Conservation (phyloP, 2,797 vertebrate species). For the Coilia nasus region DNA sequence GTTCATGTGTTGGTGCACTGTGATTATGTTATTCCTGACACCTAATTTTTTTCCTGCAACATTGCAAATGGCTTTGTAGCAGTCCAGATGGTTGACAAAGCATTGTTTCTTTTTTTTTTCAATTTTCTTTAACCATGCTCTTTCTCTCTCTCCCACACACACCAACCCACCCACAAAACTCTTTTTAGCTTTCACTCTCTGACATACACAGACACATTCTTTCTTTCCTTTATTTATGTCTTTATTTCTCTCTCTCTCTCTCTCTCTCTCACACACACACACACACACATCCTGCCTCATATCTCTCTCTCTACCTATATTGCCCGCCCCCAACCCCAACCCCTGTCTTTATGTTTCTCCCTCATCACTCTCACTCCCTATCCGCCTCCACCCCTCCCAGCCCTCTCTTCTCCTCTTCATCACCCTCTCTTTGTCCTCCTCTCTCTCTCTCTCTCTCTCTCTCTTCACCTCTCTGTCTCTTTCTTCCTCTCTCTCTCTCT, state of each 20-base stretch:
- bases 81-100: not conserved
- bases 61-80: not conserved
- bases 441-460: no score
- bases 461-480: not conserved
- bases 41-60: not conserved
- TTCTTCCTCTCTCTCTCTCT: not conserved
- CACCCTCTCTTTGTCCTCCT: not conserved
- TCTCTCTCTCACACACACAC: conserved; percentile 26
- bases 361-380: no score
- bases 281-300: conserved; percentile 12
- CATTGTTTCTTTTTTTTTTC: not conserved
- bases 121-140: not conserved
- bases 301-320: no score
- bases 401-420: no score
- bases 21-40: not conserved
- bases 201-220: no score
- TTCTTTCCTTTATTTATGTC: not conserved
- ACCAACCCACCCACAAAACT: not conserved
- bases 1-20: not conserved
- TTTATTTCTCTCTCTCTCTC: not conserved
- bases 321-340: no score
- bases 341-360: no score
- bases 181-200: no score
- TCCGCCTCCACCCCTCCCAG: no score
- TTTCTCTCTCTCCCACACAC: not conserved